A percentile compares a stretch with the other conserved stretches of the same genome.
phyloP scores from a whole-genome alignment of 37 sponge, comb jelly and placozoan genomes.

The Hexactinellida sp. region DNA sequence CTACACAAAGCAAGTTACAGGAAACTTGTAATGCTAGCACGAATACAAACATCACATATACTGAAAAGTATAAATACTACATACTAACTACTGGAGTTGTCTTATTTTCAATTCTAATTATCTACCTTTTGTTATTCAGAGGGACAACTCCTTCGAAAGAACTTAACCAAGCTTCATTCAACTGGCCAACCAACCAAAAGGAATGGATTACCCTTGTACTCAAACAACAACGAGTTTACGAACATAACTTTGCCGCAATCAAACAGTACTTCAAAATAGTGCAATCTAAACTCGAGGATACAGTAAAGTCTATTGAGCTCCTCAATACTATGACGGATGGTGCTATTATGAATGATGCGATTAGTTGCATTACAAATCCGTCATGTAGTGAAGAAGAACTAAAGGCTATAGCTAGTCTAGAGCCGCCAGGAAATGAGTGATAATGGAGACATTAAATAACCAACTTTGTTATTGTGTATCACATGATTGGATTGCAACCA shows the following conservation, averaged over 20 bases:
- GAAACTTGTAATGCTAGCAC: not conserved
- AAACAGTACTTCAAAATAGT: not conserved
- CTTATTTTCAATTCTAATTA: not conserved
- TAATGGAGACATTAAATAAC: no score
- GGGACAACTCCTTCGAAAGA: not conserved
- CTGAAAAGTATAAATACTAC: constrained; percentile 2
- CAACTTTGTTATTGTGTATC: no score
- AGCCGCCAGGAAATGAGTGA: no score
- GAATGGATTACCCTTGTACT: not conserved
- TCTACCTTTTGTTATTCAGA: not conserved
- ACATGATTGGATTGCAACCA: no score
- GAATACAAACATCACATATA: not conserved
- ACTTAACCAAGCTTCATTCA: not conserved
- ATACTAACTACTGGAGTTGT: not conserved
- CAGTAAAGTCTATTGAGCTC: not conserved
- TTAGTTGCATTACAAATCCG: not conserved
- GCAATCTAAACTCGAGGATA: not conserved
- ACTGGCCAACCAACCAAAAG: not conserved
- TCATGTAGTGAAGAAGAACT: not conserved
- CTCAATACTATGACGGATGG: not conserved
- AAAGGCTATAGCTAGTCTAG: not conserved
- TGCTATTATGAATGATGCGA: not conserved
- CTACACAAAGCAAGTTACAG: not conserved
- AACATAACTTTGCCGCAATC: not conserved
- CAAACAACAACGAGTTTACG: not conserved